These are phyloP conservation scores for Corythornis cristatus DNA, from an alignment of 2,113 vertebrate species.

Conservation along the genomic window DNA sequence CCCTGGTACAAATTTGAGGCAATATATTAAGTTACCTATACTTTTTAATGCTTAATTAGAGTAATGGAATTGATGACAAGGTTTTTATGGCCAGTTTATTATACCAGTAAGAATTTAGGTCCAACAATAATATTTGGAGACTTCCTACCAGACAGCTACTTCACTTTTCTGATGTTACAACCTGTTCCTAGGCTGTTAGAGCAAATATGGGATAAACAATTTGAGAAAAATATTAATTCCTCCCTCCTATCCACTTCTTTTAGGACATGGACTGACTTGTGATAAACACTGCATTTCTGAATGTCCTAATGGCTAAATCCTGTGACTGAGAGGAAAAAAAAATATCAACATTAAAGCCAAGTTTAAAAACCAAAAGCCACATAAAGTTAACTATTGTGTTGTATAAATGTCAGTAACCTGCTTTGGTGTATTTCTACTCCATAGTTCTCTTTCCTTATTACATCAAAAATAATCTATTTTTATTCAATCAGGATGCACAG, in stretches of 20 bases:
- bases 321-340: background rate
- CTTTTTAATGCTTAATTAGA: background rate
- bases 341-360: background rate
- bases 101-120: background rate
- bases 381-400: background rate
- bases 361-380: background rate
- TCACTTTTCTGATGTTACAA: background rate
- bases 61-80: background rate
- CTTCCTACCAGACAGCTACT: background rate
- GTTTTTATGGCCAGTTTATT: background rate
- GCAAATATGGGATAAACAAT: background rate
- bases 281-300: background rate
- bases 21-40: background rate
- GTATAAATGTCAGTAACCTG: background rate
- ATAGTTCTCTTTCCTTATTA: background rate
- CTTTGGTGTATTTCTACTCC: background rate
- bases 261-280: background rate
- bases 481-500: constrained; percentile 54
- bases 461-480: constrained; percentile 3
- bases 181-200: background rate
- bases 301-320: background rate
- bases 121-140: background rate
- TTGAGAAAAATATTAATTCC: background rate
- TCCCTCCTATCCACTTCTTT: background rate
- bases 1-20: background rate